A percentile compares a stretch with the other conserved stretches of the same genome.
phyloP scores from a whole-genome alignment of 2,797 vertebrate species.

The Buphagus erythrorhynchus region DNA sequence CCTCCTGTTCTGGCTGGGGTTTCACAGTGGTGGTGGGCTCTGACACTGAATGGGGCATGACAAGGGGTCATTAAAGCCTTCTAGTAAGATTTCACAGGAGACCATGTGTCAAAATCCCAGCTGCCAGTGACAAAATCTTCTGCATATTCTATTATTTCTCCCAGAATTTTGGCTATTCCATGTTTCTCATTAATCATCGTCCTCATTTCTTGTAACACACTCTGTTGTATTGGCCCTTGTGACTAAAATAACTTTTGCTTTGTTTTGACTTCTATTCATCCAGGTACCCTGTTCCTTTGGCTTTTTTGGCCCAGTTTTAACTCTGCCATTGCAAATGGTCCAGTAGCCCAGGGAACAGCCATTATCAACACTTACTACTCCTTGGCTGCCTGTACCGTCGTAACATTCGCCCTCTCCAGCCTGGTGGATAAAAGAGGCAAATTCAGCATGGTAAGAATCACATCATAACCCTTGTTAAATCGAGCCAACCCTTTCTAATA shows the following conservation, averaged over 20 bases:
- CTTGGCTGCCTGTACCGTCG: slow-evolving; percentile 86
- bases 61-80: background rate
- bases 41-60: background rate
- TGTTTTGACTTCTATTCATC: background rate
- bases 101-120: background rate
- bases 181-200: background rate
- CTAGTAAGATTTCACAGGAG: background rate
- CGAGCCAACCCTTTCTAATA: rapidly evolving
- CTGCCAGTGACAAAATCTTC: background rate
- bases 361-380: slow-evolving; percentile 93
- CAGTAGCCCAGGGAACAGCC: background rate
- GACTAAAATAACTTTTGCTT: background rate
- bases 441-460: slow-evolving; percentile 89
- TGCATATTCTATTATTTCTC: background rate
- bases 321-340: slow-evolving; percentile 82
- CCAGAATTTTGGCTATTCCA: background rate
- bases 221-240: background rate
- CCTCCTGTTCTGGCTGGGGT: background rate
- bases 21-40: background rate
- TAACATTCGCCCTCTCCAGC: slow-evolving; percentile 90
- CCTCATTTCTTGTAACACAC: background rate
- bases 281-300: slow-evolving; percentile 95
- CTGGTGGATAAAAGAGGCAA: slow-evolving; percentile 88
- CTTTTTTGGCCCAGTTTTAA: slow-evolving; percentile 99
- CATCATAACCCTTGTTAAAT: background rate